Conservation (phyloP, 2,888 invertebrate species). For the Ryuthela nishihirai region DNA sequence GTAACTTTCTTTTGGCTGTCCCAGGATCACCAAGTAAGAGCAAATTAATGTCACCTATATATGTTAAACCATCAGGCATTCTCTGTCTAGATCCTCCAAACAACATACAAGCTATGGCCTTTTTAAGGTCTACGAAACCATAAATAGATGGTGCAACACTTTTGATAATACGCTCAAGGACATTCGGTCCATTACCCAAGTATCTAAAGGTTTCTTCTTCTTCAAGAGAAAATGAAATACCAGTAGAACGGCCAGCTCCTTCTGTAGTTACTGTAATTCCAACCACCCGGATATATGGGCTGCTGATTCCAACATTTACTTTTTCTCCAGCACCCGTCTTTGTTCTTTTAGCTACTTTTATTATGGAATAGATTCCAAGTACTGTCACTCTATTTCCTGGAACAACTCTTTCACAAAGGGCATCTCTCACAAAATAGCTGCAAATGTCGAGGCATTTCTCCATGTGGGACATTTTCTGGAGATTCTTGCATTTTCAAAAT, state of each 20-base stretch:
- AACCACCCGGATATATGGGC: slow-evolving; percentile 90
- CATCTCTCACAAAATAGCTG: slow-evolving; percentile 88
- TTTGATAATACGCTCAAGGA: slow-evolving; percentile 80
- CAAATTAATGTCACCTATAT: slow-evolving; percentile 95
- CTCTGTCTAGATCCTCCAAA: slow-evolving; percentile 76
- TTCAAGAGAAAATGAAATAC: slow-evolving; percentile 55
- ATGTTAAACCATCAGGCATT: slow-evolving; percentile 89
- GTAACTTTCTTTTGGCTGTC: slow-evolving; percentile 96
- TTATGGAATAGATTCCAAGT: slow-evolving; percentile 94
- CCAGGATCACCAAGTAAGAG: slow-evolving; percentile 96
- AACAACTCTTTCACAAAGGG: slow-evolving; percentile 85
- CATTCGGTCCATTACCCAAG: slow-evolving; percentile 76
- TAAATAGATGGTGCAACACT: slow-evolving; percentile 97
- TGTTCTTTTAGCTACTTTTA: slow-evolving; percentile 68
- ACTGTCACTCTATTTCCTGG: slow-evolving; percentile 93
- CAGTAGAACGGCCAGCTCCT: slow-evolving; percentile 59
- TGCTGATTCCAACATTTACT: slow-evolving; percentile 73
- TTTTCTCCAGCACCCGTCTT: slow-evolving; percentile 45
- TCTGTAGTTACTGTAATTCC: slow-evolving; percentile 85
- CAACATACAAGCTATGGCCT: slow-evolving; percentile 88
- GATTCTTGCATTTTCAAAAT: slow-evolving; percentile 94
- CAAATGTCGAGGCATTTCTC: slow-evolving; percentile 96
- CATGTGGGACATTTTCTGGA: slow-evolving; percentile 90
- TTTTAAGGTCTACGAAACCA: slow-evolving; percentile 91
- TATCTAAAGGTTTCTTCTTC: slow-evolving; percentile 79